Percentiles rank a stretch among this genome's conserved stretches.
Evolutionary conservation across 2,113 vertebrate species (phyloP).

Genomic region (Plecotus auritus): DNA sequence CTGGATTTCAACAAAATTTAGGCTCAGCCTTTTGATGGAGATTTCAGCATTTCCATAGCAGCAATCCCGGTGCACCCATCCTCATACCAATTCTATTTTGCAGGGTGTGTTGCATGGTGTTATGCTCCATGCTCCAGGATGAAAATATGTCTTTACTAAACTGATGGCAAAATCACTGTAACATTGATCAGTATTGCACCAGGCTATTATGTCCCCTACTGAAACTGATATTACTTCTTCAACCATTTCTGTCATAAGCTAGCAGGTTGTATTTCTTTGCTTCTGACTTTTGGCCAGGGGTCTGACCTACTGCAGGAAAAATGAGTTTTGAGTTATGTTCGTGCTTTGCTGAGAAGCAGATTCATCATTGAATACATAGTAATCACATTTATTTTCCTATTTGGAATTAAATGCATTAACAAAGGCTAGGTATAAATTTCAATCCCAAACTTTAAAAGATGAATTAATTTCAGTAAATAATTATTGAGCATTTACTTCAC

Average conservation of each 20-base stretch:
- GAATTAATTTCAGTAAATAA: background rate
- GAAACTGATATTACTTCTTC: background rate
- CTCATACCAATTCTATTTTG: background rate
- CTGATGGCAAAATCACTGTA: background rate
- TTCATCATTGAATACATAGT: background rate
- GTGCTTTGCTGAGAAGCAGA: background rate
- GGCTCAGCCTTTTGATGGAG: background rate
- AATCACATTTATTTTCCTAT: background rate
- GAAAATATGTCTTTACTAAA: background rate
- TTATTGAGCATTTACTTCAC: background rate
- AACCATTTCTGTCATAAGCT: background rate
- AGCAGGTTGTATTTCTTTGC: background rate
- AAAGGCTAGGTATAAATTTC: background rate
- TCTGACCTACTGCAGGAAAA: background rate
- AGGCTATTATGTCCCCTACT: background rate
- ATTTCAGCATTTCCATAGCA: background rate
- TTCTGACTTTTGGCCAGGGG: background rate
- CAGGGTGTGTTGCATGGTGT: background rate
- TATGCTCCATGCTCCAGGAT: background rate
- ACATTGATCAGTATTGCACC: background rate
- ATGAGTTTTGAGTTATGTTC: background rate
- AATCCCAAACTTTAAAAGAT: background rate
- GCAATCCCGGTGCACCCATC: background rate
- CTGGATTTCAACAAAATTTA: constrained; percentile 24
- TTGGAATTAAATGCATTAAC: background rate